Evolutionary conservation across 2,888 invertebrate genomes (phyloP).

Genomic region (Caenorhabditis becei): DNA sequence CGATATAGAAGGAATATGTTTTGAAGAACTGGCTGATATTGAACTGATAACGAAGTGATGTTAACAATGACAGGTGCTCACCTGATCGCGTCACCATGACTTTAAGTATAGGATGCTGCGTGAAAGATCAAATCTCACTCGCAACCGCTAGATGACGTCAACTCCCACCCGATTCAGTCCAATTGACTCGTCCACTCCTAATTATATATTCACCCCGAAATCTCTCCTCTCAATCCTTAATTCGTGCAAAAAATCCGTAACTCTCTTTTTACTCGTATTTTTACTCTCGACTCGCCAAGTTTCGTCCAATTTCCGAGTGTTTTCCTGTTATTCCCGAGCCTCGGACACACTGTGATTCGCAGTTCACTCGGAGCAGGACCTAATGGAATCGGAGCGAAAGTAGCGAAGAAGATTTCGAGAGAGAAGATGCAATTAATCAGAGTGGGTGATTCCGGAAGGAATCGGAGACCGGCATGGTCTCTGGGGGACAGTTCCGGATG

Average conservation of each 20-base stretch:
- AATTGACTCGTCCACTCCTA: constrained; percentile 30
- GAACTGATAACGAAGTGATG: neutral
- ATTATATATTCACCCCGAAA: constrained; percentile 42
- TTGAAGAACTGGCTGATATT: neutral
- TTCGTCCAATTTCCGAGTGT: constrained; percentile 40
- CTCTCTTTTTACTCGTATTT: neutral
- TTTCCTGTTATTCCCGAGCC: constrained; percentile 32
- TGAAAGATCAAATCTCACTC: neutral
- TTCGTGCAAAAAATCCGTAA: constrained; percentile 1
- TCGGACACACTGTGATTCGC: neutral
- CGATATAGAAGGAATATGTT: neutral
- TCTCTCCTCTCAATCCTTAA: constrained; percentile 5
- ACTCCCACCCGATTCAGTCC: constrained; percentile 1
- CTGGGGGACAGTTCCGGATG: neutral
- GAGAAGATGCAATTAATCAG: constrained; percentile 22
- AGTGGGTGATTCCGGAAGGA: neutral
- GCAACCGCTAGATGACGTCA: neutral
- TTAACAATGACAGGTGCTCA: neutral
- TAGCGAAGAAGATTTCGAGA: constrained; percentile 6
- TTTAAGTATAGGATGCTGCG: neutral
- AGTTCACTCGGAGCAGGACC: neutral
- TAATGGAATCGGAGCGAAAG: constrained; percentile 6
- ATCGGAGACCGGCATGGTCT: neutral
- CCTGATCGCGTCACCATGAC: neutral
- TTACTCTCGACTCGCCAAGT: neutral